phyloP scores from a whole-genome alignment of 2,888 invertebrate species.

The Troides aeacus region DNA sequence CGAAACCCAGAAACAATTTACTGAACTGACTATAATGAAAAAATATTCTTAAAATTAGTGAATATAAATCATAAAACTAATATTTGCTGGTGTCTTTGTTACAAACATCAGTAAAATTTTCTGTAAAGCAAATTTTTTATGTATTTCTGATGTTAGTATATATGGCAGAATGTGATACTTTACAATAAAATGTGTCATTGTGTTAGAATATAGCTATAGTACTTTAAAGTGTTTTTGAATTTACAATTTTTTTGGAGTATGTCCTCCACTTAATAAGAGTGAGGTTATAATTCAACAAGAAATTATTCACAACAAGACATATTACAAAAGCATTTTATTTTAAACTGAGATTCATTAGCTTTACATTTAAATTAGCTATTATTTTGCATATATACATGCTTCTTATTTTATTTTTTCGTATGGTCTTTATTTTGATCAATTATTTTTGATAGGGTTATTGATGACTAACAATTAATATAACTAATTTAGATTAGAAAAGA shows the following conservation, averaged over 20 bases:
- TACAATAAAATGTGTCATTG: neutral
- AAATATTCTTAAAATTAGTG: neutral
- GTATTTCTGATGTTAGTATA: neutral
- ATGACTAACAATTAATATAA: neutral
- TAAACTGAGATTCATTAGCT: neutral
- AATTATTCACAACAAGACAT: neutral
- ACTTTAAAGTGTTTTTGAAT: too few species aligned
- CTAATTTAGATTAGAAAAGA: neutral
- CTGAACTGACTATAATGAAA: neutral
- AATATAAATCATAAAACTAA: slow-evolving; percentile 16
- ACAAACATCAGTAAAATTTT: slow-evolving; percentile 3
- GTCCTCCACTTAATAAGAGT: neutral
- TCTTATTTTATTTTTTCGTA: neutral
- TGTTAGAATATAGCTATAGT: neutral
- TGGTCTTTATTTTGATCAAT: neutral
- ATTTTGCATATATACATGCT: too few species aligned
- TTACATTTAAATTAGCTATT: too few species aligned
- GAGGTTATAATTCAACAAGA: neutral
- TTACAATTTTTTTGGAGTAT: neutral
- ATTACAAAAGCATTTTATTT: neutral
- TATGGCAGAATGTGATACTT: neutral
- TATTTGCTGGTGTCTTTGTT: slow-evolving; percentile 11
- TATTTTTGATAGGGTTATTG: neutral
- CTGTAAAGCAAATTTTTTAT: neutral
- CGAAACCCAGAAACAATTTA: neutral